These are phyloP conservation scores for Tadarida brasiliensis DNA, from an alignment of 2,797 vertebrate genomes.

Conservation along the genomic window DNA sequence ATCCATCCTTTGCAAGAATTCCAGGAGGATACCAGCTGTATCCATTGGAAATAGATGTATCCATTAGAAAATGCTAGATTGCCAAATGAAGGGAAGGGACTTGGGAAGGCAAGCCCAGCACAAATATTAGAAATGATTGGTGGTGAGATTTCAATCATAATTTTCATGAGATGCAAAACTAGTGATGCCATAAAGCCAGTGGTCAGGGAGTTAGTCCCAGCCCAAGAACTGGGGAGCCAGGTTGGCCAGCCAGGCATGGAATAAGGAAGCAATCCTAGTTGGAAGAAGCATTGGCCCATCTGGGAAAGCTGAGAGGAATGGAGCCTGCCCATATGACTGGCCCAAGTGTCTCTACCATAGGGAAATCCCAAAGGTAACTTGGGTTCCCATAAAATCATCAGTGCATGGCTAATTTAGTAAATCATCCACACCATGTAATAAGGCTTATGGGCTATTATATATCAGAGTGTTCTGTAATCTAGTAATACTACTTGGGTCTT, in stretches of 20 bases:
- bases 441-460: background rate
- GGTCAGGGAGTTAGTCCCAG: conserved; percentile 37
- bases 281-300: background rate
- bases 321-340: background rate
- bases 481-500: conserved; percentile 10
- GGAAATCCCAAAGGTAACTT: conserved; percentile 12
- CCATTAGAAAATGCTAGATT: conserved; percentile 40
- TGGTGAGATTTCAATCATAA: background rate
- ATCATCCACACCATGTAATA: conserved; percentile 5
- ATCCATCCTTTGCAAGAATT: conserved; percentile 40
- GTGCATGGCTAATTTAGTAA: conserved; percentile 16
- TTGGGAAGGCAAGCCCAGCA: conserved; percentile 42
- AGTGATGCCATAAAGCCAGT: conserved; percentile 15
- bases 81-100: conserved; percentile 1
- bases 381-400: conserved; percentile 22
- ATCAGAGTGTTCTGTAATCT: conserved; percentile 14
- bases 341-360: conserved; percentile 4
- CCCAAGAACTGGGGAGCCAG: background rate
- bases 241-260: conserved; percentile 21
- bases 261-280: background rate
- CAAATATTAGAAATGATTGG: conserved; percentile 33
- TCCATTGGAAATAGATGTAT: background rate
- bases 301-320: conserved; percentile 14
- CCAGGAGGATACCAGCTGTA: background rate
- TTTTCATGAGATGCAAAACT: conserved; percentile 36